Evolutionary conservation across 1,140 invertebrate species (phyloP), one percentile per base, ranked within the genome.

Genomic region (Pygmarrhopalites habei): DNA sequence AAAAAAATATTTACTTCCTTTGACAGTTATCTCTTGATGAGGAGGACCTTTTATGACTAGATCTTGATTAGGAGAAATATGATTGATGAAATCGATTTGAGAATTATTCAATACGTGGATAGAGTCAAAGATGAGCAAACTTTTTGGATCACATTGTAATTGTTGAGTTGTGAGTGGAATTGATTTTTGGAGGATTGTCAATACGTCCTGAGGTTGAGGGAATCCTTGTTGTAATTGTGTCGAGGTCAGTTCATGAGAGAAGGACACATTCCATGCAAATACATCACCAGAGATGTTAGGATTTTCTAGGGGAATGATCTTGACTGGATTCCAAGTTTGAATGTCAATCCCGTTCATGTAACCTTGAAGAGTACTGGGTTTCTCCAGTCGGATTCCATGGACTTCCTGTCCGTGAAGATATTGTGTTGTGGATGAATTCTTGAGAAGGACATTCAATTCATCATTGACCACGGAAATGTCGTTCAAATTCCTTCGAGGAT

Each of bases 341-440:
- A 60, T n/a, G 23, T 52, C n/a, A 15, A 60, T 23, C 4, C 44
- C 46, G 15, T 60, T 60, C 15, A 60, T 28, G 2, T 2, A 19
- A 2, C 46, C 58, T 3, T 49, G 14, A 0, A 43, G 12, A 1
- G 39, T 23, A 2, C 29, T 43, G n/a, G 43, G 3, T 12, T 26
- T 35, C 23, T 60, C 47, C 12, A 60, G 51, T 17, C 43, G 30
- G 1, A 60, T 12, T 25, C 25, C 7, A 12, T 35, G 29, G 12
- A 60, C 0, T 5, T 25, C 19, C 17, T 60, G 43, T 4, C 29
- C 1, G 2, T 21, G 10, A 21, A 60, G 14, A 35, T 49, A 21
- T n/a, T 60, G 58, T 7, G 15, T 15, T 7, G 32, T 35, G 1
- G 58, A 21, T 10, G 28, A 10, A 17, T 32, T n/a, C 12, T 17